A percentile compares a stretch with the other conserved stretches of the same genome.
Conservation (phyloP, 2,888 invertebrate species). For the Tuta absoluta region DNA sequence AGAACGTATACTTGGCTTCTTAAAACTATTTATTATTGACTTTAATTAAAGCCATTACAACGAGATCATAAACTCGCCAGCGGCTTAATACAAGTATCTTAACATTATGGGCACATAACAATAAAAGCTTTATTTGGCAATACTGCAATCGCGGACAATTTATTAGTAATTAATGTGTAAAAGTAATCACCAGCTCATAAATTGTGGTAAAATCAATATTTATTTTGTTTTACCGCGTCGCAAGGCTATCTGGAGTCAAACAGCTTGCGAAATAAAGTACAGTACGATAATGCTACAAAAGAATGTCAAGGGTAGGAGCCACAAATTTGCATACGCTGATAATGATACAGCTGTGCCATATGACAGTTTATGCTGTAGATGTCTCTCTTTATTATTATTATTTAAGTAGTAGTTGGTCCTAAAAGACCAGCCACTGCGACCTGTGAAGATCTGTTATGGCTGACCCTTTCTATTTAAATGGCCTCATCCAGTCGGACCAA, state of each 20-base stretch:
- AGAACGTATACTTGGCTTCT: not conserved
- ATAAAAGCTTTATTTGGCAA: slow-evolving; percentile 16
- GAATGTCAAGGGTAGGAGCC: slow-evolving; percentile 65
- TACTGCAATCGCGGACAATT: not conserved
- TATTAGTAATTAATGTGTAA: slow-evolving; percentile 3
- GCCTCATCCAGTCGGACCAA: no score
- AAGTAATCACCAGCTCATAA: slow-evolving; percentile 12
- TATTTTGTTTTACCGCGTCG: slow-evolving; percentile 19
- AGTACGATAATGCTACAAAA: slow-evolving; percentile 46
- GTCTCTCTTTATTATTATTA: no score
- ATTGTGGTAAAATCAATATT: slow-evolving; percentile 25
- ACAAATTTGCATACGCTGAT: slow-evolving; percentile 60
- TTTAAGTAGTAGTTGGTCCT: no score
- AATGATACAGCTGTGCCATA: slow-evolving; percentile 42
- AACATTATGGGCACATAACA: not conserved
- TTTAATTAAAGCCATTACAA: not conserved
- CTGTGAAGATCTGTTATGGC: no score
- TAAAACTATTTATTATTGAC: slow-evolving; percentile 1
- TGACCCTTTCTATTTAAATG: no score
- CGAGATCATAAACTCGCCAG: slow-evolving; percentile 4
- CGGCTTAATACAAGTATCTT: not conserved
- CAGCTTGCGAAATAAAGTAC: slow-evolving; percentile 28
- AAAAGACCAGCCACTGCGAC: no score
- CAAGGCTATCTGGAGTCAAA: slow-evolving; percentile 32
- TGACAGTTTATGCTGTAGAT: not conserved